These are phyloP conservation scores for Syngnathus rostellatus DNA, from an alignment of 2,797 vertebrate genomes.

Conservation along the genomic window DNA sequence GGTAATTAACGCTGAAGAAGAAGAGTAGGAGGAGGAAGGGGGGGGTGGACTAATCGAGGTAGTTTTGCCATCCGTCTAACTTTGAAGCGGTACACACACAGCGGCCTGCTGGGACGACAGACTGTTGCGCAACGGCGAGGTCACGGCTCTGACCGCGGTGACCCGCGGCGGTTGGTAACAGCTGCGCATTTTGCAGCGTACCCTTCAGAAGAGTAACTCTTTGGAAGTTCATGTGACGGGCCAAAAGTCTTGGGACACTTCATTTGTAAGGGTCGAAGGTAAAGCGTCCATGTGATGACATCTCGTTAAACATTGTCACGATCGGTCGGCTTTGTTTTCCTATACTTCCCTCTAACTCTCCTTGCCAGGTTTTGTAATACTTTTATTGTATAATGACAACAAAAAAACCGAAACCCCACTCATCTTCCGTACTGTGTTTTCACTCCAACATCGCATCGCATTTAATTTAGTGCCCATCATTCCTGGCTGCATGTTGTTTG, in stretches of 20 bases:
- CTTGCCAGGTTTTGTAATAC: not conserved
- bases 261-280: too few species aligned
- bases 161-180: conserved; percentile 22
- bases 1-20: not conserved
- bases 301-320: too few species aligned
- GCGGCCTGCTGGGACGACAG: conserved; percentile 5
- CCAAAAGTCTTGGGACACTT: not conserved
- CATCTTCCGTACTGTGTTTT: not conserved
- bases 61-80: too few species aligned
- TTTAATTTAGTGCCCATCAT: not conserved
- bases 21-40: not conserved
- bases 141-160: conserved; percentile 28
- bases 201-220: conserved; percentile 35
- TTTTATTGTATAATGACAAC: not conserved
- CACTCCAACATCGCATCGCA: not conserved
- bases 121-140: conserved; percentile 30
- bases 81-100: not conserved
- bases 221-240: conserved; percentile 9
- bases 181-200: conserved; percentile 25
- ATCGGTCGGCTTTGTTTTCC: too few species aligned
- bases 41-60: too few species aligned
- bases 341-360: not conserved
- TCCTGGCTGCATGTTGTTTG: conserved; percentile 18
- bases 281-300: too few species aligned
- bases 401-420: not conserved